These are phyloP conservation scores for Poecilia picta DNA, from an alignment of 2,797 vertebrate genomes.

Conservation along the genomic window DNA sequence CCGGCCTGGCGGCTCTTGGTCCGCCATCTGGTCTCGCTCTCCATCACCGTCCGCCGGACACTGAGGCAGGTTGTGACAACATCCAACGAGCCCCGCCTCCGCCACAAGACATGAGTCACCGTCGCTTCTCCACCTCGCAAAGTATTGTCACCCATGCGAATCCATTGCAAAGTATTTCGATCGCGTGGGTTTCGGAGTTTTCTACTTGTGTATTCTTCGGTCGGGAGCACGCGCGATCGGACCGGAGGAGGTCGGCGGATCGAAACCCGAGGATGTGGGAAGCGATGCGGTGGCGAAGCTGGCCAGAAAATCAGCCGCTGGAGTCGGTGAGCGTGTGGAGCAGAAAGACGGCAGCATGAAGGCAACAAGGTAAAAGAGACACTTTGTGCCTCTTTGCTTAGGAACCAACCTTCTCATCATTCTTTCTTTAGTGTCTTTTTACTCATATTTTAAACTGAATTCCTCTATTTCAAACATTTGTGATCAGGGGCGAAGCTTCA, in stretches of 20 bases:
- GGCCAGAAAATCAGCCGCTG: conserved; percentile 37
- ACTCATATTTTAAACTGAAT: neutral
- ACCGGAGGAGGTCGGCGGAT: conserved; percentile 45
- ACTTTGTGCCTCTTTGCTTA: conserved; percentile 23
- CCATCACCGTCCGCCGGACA: conserved; percentile 74
- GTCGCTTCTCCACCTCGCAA: conserved; percentile 37
- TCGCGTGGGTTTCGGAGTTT: conserved; percentile 82
- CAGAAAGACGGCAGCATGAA: conserved; percentile 58
- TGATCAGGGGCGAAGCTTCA: neutral
- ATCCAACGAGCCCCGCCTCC: no score
- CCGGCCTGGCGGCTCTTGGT: no score
- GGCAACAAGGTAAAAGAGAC: conserved; percentile 73
- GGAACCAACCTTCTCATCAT: neutral
- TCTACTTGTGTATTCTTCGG: conserved; percentile 82
- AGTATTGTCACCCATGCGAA: conserved; percentile 80
- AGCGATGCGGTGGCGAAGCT: conserved; percentile 65
- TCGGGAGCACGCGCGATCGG: no score
- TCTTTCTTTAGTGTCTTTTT: neutral
- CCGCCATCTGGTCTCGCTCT: no score
- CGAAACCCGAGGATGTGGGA: conserved; percentile 31
- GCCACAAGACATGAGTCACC: conserved; percentile 71
- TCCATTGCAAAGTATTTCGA: conserved; percentile 77
- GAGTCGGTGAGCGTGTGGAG: conserved; percentile 37
- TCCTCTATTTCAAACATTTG: neutral
- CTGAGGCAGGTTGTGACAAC: no score